Conservation (phyloP, 1,140 invertebrate genomes). For the Scaptomyza hsui region DNA sequence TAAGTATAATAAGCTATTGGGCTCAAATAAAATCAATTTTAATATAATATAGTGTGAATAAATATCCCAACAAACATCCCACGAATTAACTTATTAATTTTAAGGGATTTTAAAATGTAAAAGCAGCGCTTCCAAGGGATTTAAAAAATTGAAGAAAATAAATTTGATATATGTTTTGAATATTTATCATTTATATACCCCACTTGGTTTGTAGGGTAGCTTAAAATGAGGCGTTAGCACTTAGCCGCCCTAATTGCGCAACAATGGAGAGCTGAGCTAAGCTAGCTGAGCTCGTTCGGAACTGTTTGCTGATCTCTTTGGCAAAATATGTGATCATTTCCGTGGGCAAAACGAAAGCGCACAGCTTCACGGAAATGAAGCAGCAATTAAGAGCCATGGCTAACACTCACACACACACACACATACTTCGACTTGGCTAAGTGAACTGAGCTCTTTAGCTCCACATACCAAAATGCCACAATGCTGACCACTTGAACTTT, state of each 20-base stretch:
- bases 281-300: neutral
- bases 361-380: conserved; percentile 70
- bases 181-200: neutral
- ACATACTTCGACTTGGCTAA: conserved; percentile 10
- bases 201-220: conserved; percentile 20
- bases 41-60: too few species aligned
- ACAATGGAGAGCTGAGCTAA: conserved; percentile 16
- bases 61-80: too few species aligned
- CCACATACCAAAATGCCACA: conserved; percentile 13
- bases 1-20: too few species aligned
- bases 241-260: conserved; percentile 50
- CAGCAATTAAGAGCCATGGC: conserved; percentile 58
- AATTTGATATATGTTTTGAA: too few species aligned
- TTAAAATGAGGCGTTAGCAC: conserved; percentile 34
- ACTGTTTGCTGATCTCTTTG: conserved; percentile 62
- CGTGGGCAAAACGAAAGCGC: conserved; percentile 68
- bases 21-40: too few species aligned
- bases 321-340: conserved; percentile 78
- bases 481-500: conserved; percentile 34
- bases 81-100: too few species aligned
- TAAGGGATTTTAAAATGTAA: too few species aligned
- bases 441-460: conserved; percentile 10
- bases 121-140: too few species aligned
- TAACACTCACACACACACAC: neutral
- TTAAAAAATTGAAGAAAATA: too few species aligned